Evolutionary conservation across 1,140 invertebrate genomes (phyloP).

Genomic region (Drosophila sproati): DNA sequence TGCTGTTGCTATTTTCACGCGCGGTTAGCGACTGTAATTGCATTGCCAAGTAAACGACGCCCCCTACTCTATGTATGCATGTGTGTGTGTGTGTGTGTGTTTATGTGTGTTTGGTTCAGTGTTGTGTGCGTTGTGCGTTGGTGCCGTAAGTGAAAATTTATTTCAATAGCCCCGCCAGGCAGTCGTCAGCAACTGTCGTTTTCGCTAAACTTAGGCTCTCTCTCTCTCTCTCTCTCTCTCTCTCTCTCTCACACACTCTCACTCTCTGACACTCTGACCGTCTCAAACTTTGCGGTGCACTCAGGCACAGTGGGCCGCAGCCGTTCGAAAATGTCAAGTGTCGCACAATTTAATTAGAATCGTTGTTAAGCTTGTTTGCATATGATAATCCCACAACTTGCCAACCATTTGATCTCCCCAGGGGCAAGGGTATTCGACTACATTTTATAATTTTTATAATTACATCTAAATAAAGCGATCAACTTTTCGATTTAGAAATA

Average conservation of each 20-base stretch:
- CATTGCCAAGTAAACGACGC: slow-evolving; percentile 81
- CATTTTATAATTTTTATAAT: no score
- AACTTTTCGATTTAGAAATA: no score
- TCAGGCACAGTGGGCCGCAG: slow-evolving; percentile 34
- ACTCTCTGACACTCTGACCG: neutral
- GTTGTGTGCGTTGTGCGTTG: slow-evolving; percentile 44
- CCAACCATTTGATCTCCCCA: neutral
- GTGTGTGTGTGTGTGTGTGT: slow-evolving; percentile 31
- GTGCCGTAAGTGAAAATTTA: slow-evolving; percentile 80
- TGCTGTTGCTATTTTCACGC: slow-evolving; percentile 73
- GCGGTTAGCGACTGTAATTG: slow-evolving; percentile 81
- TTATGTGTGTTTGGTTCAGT: slow-evolving; percentile 23
- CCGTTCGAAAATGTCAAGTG: slow-evolving; percentile 21
- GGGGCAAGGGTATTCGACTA: no score
- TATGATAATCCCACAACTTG: neutral
- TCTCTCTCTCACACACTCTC: neutral
- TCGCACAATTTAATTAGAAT: slow-evolving; percentile 22
- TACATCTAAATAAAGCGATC: no score
- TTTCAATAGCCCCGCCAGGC: slow-evolving; percentile 72
- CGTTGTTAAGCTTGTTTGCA: neutral
- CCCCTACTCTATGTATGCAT: slow-evolving; percentile 12
- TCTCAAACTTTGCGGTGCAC: neutral
- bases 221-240: neutral
- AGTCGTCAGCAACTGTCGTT: slow-evolving; percentile 74
- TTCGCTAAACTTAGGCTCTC: slow-evolving; percentile 44